These are phyloP conservation scores for Drosophila recens DNA, from an alignment of 2,888 invertebrate species.

Conservation along the genomic window DNA sequence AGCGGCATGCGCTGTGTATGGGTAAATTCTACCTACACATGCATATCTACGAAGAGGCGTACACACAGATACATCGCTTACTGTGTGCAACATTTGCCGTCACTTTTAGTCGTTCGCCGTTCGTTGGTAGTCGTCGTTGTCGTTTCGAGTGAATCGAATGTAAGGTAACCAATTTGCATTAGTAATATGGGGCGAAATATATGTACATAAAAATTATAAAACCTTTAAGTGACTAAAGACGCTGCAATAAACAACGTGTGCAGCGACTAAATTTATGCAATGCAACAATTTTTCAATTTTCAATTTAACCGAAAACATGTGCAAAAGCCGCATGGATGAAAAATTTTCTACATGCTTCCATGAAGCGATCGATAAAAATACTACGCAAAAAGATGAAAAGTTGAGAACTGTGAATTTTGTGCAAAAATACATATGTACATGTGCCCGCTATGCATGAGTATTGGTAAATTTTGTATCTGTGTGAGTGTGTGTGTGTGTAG, in stretches of 20 bases:
- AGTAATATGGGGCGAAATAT: slow-evolving; percentile 65
- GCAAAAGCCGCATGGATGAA: slow-evolving; percentile 56
- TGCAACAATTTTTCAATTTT: slow-evolving; percentile 17
- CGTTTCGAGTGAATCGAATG: slow-evolving; percentile 85
- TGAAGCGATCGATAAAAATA: slow-evolving; percentile 83
- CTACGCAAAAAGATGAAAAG: slow-evolving; percentile 83
- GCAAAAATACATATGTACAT: slow-evolving; percentile 66
- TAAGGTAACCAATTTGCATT: slow-evolving; percentile 82
- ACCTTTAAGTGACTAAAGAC: slow-evolving; percentile 42
- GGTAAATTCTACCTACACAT: slow-evolving; percentile 30
- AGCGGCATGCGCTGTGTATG: slow-evolving; percentile 64
- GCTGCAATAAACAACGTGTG: slow-evolving; percentile 65
- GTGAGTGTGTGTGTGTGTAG: slow-evolving; percentile 34
- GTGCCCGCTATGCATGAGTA: slow-evolving; percentile 51
- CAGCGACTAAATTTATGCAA: slow-evolving; percentile 37
- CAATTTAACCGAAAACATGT: slow-evolving; percentile 36
- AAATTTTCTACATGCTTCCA: slow-evolving; percentile 57
- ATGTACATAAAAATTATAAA: slow-evolving; percentile 44
- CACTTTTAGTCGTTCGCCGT: slow-evolving; percentile 82
- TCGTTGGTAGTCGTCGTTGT: slow-evolving; percentile 85
- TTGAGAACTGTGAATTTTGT: slow-evolving; percentile 76
- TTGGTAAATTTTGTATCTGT: slow-evolving; percentile 57
- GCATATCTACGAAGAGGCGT: slow-evolving; percentile 43
- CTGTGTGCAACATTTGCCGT: slow-evolving; percentile 72
- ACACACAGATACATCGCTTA: slow-evolving; percentile 64